Evolutionary conservation across 2,797 vertebrate genomes (phyloP).

Genomic region (Coendou prehensilis): DNA sequence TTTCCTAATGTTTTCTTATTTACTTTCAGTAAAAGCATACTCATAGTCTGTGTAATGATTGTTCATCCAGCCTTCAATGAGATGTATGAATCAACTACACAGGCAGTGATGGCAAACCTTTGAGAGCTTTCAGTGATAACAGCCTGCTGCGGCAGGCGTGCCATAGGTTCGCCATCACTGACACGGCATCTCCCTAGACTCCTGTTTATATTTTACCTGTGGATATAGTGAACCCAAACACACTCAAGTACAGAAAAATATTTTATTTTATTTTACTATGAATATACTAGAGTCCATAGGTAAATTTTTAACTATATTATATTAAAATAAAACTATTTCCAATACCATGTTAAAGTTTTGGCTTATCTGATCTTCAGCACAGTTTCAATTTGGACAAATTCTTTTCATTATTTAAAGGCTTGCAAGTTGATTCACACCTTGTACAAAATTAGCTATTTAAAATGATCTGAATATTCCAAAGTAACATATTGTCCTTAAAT

Average conservation of each 20-base stretch:
- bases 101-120: background rate
- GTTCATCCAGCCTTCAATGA: slow-evolving; percentile 22
- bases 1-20: slow-evolving; percentile 50
- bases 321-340: slow-evolving; percentile 58
- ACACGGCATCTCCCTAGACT: slow-evolving; percentile 41
- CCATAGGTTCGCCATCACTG: background rate
- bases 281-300: background rate
- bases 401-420: background rate
- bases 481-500: background rate
- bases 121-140: background rate
- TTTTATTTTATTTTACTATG: slow-evolving; percentile 34
- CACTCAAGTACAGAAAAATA: slow-evolving; percentile 61
- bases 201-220: slow-evolving; percentile 55
- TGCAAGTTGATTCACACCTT: background rate
- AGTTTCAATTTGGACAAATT: background rate
- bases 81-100: slow-evolving; percentile 46
- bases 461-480: background rate
- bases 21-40: slow-evolving; percentile 33
- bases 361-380: background rate
- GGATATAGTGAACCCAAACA: slow-evolving; percentile 55
- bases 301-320: background rate
- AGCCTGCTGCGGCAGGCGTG: background rate
- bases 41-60: background rate
- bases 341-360: background rate
- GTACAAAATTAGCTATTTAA: slow-evolving; percentile 34